Percentiles rank a stretch among this genome's conserved stretches.
Evolutionary conservation across 2,113 vertebrate genomes (phyloP).

Genomic region (Solea solea): DNA sequence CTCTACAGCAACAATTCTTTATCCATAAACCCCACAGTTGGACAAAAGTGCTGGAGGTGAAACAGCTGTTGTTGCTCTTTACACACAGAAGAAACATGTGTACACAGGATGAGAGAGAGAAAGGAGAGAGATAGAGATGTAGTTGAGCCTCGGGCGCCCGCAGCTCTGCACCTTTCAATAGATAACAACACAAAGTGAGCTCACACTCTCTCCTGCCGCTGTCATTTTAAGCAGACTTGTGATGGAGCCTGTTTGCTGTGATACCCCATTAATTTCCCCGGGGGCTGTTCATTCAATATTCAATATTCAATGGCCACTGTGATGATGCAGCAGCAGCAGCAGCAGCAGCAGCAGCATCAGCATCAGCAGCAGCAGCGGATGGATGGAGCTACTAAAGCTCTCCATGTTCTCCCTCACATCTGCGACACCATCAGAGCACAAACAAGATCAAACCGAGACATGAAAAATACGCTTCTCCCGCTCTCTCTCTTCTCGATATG

Average conservation of each 20-base stretch:
- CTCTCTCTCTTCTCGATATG: not conserved
- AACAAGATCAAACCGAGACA: conserved; percentile 34
- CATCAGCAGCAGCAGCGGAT: not conserved
- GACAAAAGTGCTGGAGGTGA: conserved; percentile 69
- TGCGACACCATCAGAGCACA: conserved; percentile 51
- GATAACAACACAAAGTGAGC: conserved; percentile 51
- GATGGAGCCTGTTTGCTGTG: conserved; percentile 61
- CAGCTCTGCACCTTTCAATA: conserved; percentile 64
- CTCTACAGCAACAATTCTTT: conserved; percentile 50
- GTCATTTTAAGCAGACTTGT: conserved; percentile 67
- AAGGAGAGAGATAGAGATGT: conserved; percentile 32
- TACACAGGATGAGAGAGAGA: conserved; percentile 57
- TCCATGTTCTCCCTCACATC: conserved; percentile 29
- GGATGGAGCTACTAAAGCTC: conserved; percentile 48
- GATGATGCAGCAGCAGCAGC: conserved; percentile 47
- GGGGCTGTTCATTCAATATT: conserved; percentile 74
- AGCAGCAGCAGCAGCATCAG: conserved; percentile 32
- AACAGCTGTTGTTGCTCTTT: conserved; percentile 73
- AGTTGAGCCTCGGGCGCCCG: conserved; percentile 50
- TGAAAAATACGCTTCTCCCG: conserved; percentile 7
- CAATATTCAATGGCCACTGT: conserved; percentile 67
- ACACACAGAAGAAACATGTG: conserved; percentile 49
- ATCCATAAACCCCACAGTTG: conserved; percentile 64
- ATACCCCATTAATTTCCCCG: conserved; percentile 78
- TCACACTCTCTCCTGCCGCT: conserved; percentile 54